Conservation (phyloP, 1,140 invertebrate genomes). For the Brachionus calyciflorus region DNA sequence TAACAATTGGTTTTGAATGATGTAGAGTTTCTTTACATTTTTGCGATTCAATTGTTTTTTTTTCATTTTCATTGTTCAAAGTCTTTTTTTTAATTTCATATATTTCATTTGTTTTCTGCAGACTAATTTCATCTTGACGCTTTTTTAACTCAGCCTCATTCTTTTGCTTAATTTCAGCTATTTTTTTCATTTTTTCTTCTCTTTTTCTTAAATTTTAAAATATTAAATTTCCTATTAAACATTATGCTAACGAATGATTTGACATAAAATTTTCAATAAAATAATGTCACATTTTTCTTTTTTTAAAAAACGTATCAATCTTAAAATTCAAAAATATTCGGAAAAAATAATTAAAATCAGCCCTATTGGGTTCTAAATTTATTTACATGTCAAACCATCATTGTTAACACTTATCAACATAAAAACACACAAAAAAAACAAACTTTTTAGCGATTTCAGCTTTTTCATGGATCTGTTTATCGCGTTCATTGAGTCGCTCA, state of each 20-base stretch:
- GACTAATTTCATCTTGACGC: neutral
- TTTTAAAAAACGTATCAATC: too few relatives aligned
- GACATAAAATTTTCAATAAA: too few relatives aligned
- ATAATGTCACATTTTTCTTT: too few relatives aligned
- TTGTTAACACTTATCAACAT: too few relatives aligned
- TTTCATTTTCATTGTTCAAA: neutral
- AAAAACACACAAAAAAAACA: too few relatives aligned
- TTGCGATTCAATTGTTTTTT: slow-evolving; percentile 9
- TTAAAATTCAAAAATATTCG: too few relatives aligned
- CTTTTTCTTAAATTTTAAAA: slow-evolving; percentile 21
- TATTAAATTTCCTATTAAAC: too few relatives aligned
- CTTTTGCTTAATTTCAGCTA: slow-evolving; percentile 7
- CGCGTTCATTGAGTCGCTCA: slow-evolving; percentile 18
- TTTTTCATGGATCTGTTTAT: slow-evolving; percentile 36
- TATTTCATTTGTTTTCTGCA: neutral
- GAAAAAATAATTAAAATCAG: too few relatives aligned
- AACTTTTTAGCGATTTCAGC: slow-evolving; percentile 29
- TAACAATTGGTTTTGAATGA: neutral
- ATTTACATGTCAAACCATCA: too few relatives aligned
- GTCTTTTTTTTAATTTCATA: neutral
- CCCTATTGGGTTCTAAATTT: too few relatives aligned
- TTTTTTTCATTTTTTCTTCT: slow-evolving; percentile 45
- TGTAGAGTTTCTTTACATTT: neutral
- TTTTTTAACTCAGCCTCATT: slow-evolving; percentile 9
- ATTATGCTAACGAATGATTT: too few relatives aligned